Conservation (phyloP, 2,113 vertebrate species). For the Amblyopsis rosae region DNA sequence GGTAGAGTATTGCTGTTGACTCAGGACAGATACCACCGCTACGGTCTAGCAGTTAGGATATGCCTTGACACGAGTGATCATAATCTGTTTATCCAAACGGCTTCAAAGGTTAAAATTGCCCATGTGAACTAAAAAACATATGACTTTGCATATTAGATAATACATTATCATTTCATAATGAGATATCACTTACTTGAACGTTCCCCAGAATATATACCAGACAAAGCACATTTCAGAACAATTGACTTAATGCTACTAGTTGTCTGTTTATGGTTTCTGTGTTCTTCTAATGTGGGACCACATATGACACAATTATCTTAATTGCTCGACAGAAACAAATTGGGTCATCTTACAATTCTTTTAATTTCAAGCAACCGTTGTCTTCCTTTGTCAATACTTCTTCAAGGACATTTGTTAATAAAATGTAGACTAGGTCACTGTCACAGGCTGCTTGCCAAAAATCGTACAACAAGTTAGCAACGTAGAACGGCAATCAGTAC, state of each 20-base stretch:
- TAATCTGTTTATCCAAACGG: constrained; percentile 50
- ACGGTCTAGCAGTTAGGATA: constrained; percentile 26
- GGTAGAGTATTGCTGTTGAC: constrained; percentile 58
- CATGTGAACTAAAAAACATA: neutral
- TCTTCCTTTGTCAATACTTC: constrained; percentile 33
- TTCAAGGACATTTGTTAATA: constrained; percentile 21
- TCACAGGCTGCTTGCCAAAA: constrained; percentile 27
- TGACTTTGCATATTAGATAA: constrained; percentile 32
- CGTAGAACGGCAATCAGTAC: constrained; percentile 38
- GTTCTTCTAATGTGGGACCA: neutral
- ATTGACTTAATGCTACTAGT: no score
- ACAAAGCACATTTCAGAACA: no score
- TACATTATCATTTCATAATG: constrained; percentile 1
- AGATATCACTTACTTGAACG: no score
- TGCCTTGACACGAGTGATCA: constrained; percentile 45
- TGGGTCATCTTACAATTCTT: constrained; percentile 4
- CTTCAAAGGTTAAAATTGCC: constrained; percentile 47
- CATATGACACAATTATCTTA: constrained; percentile 13
- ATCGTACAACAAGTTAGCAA: constrained; percentile 40
- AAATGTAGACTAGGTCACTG: constrained; percentile 5
- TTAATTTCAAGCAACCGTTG: constrained; percentile 7
- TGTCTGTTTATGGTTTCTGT: neutral
- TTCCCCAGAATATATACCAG: no score
- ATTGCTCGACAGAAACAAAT: constrained; percentile 7
- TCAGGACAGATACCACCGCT: constrained; percentile 39